Percentiles rank a stretch among this genome's conserved stretches.
These are phyloP conservation scores for Sebastes fasciatus DNA, from an alignment of 2,113 vertebrate genomes.

Conservation along the genomic window DNA sequence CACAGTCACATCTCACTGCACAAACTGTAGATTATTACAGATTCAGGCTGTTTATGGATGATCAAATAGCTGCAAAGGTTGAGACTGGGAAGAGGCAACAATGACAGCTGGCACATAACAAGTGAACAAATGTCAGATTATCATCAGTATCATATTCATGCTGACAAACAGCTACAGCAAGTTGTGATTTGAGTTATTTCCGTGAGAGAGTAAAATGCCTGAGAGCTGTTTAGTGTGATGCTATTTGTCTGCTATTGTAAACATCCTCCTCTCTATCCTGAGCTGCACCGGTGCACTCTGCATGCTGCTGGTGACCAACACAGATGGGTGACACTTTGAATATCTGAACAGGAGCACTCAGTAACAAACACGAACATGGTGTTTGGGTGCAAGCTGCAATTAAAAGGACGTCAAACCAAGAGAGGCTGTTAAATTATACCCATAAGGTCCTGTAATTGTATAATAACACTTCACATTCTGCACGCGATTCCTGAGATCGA, in stretches of 20 bases:
- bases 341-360: constrained; percentile 14
- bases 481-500: constrained; percentile 34
- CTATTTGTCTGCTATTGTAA: constrained; percentile 39
- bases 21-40: background rate
- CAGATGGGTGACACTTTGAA: constrained; percentile 10
- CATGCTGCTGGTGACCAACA: constrained; percentile 27
- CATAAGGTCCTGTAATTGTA: constrained; percentile 27
- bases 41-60: background rate
- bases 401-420: constrained; percentile 14
- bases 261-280: constrained; percentile 24
- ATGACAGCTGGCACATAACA: constrained; percentile 20
- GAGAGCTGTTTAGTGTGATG: constrained; percentile 31
- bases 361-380: constrained; percentile 11
- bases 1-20: background rate
- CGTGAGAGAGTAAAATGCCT: constrained; percentile 18
- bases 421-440: constrained; percentile 9
- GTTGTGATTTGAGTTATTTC: constrained; percentile 13
- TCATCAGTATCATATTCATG: constrained; percentile 19
- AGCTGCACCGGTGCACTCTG: constrained; percentile 11
- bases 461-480: constrained; percentile 7
- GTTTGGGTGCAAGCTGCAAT: constrained; percentile 14
- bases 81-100: background rate
- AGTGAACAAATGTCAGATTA: constrained; percentile 27
- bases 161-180: constrained; percentile 16
- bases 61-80: constrained; percentile 18